Conservation (phyloP, 2,113 vertebrate species). For the Prinia subflava region DNA sequence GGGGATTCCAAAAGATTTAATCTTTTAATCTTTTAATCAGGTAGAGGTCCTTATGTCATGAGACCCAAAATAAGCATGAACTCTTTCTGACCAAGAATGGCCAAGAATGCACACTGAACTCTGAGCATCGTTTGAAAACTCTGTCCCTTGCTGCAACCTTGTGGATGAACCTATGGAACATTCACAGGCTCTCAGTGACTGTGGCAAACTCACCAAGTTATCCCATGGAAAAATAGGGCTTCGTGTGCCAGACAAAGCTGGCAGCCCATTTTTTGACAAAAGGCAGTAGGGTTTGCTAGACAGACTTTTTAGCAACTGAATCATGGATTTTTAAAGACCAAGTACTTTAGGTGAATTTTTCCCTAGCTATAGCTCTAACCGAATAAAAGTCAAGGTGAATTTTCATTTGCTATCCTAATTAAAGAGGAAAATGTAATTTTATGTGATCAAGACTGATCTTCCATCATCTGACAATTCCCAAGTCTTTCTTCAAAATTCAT, state of each 20-base stretch:
- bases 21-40: too few species aligned
- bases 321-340: not conserved
- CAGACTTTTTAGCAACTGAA: not conserved
- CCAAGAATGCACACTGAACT: not conserved
- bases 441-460: not conserved
- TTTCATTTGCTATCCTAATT: not conserved
- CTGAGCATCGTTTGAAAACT: not conserved
- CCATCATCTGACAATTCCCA: not conserved
- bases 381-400: not conserved
- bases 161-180: not conserved
- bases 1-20: not conserved
- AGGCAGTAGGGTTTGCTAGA: not conserved
- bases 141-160: not conserved
- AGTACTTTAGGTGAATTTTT: not conserved
- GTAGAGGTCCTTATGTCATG: too few species aligned
- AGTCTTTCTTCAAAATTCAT: not conserved
- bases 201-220: not conserved
- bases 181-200: not conserved
- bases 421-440: not conserved
- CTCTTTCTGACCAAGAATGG: not conserved
- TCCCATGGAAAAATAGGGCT: not conserved
- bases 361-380: not conserved
- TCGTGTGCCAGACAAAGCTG: fast-evolving
- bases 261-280: not conserved
- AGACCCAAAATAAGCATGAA: not conserved